Evolutionary conservation across 2,888 invertebrate genomes (phyloP).

Genomic region (Rhagonycha fulva): DNA sequence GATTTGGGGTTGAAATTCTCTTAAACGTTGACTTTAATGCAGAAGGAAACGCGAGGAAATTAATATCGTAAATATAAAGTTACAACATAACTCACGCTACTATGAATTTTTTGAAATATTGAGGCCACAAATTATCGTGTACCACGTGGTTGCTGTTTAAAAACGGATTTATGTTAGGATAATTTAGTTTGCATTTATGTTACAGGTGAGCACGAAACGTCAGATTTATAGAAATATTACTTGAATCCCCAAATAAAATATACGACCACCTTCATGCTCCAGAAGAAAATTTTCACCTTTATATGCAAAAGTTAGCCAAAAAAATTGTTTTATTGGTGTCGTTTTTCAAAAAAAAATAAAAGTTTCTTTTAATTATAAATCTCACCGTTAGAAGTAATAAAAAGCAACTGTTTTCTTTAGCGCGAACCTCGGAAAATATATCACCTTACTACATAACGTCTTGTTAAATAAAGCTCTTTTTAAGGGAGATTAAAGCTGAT

Average conservation of each 20-base stretch:
- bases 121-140: conserved; percentile 54
- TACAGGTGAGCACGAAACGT: conserved; percentile 45
- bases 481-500: conserved; percentile 38
- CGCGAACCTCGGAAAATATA: conserved; percentile 24
- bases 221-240: conserved; percentile 30
- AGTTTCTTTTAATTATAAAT: background rate
- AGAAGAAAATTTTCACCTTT: background rate
- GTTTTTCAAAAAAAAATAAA: background rate
- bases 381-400: conserved; percentile 16
- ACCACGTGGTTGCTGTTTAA: conserved; percentile 50
- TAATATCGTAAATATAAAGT: conserved; percentile 58
- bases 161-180: conserved; percentile 50
- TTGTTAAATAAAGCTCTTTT: conserved; percentile 33
- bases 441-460: conserved; percentile 30
- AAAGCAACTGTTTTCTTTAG: conserved; percentile 27
- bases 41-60: conserved; percentile 51
- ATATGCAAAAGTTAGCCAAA: background rate
- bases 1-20: background rate
- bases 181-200: conserved; percentile 53
- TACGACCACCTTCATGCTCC: background rate
- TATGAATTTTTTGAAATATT: conserved; percentile 55
- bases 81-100: conserved; percentile 53
- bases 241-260: background rate
- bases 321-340: background rate
- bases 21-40: conserved; percentile 36